Evolutionary conservation across 2,797 vertebrate species (phyloP).

Genomic region (Anolis apletophallus): DNA sequence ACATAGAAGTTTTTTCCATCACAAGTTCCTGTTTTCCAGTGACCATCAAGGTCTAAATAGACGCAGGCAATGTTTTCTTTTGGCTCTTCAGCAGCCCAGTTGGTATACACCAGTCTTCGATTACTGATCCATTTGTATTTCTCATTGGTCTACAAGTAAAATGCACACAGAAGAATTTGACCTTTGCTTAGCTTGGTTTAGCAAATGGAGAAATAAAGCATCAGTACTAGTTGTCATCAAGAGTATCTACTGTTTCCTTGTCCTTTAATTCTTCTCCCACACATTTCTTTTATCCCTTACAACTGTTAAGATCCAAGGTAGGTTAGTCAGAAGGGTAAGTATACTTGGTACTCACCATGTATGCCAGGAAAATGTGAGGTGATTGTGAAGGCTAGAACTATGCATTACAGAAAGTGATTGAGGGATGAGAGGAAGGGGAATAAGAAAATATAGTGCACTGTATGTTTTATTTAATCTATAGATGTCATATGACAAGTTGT

Average conservation of each 20-base stretch:
- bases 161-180: background rate
- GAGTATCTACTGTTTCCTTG: background rate
- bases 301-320: too few relatives aligned
- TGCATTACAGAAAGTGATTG: too few relatives aligned
- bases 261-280: background rate
- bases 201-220: background rate
- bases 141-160: conserved; percentile 78
- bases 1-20: conserved; percentile 80
- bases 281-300: too few relatives aligned
- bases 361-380: too few relatives aligned
- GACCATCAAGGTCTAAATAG: conserved; percentile 84
- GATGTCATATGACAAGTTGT: too few relatives aligned
- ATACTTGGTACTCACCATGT: too few relatives aligned
- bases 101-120: conserved; percentile 81
- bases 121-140: conserved; percentile 86
- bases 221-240: background rate
- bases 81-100: conserved; percentile 87
- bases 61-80: conserved; percentile 85
- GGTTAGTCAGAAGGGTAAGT: too few relatives aligned
- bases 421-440: too few relatives aligned
- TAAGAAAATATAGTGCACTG: too few relatives aligned
- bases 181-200: background rate
- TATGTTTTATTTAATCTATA: too few relatives aligned
- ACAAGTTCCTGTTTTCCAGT: conserved; percentile 88
- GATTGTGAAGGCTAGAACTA: too few relatives aligned